Evolutionary conservation across 2,113 vertebrate genomes (phyloP).

Genomic region (Hyaena hyaena): DNA sequence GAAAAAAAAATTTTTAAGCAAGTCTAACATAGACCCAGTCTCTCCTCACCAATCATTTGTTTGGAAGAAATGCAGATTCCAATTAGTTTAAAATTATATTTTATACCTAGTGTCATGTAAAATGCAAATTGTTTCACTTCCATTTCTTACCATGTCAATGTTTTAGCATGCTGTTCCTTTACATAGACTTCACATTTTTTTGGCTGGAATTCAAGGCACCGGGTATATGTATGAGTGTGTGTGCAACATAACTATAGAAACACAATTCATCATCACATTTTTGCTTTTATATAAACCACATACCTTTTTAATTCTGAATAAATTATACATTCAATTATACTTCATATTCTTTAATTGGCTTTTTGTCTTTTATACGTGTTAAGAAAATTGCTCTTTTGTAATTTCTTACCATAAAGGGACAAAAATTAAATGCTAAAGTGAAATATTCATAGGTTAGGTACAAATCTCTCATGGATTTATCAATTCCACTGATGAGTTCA

Average conservation of each 20-base stretch:
- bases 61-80: constrained; percentile 42
- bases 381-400: background rate
- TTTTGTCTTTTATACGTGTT: background rate
- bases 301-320: constrained; percentile 8
- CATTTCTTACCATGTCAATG: background rate
- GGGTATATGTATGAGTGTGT: background rate
- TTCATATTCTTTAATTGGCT: background rate
- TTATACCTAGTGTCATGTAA: background rate
- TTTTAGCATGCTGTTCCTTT: background rate
- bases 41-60: background rate
- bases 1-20: background rate
- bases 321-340: background rate
- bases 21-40: background rate
- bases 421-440: background rate
- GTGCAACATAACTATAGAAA: background rate
- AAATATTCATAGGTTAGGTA: background rate
- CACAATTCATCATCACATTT: background rate
- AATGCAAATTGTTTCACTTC: constrained; percentile 1
- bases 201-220: background rate
- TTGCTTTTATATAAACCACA: background rate
- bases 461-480: background rate
- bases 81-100: constrained; percentile 15
- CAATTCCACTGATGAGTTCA: background rate
- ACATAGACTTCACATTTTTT: background rate
- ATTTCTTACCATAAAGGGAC: constrained; percentile 9